These are phyloP conservation scores for Oenanthe oenanthe DNA, from an alignment of 2,113 vertebrate species.

Conservation along the genomic window DNA sequence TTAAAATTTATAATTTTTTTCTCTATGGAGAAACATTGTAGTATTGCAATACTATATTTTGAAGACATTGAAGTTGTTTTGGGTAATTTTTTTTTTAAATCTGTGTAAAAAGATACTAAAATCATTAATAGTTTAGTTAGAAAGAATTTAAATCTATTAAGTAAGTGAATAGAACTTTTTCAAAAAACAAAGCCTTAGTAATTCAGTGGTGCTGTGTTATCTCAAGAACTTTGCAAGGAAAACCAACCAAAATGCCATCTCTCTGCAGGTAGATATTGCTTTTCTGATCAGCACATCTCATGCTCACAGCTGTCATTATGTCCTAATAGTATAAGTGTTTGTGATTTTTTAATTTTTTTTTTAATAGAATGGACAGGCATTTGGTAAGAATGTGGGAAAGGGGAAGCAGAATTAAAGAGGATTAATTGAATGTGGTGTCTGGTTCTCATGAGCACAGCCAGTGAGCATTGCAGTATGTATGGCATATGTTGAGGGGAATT, in stretches of 20 bases:
- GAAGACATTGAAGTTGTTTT: neutral
- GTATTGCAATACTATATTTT: neutral
- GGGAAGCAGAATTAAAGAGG: neutral
- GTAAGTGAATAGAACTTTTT: neutral
- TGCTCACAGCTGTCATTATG: neutral
- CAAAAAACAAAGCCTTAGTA: neutral
- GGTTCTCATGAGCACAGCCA: neutral
- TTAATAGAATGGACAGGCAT: neutral
- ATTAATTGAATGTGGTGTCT: neutral
- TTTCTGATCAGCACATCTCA: neutral
- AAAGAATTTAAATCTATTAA: neutral
- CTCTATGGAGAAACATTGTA: neutral
- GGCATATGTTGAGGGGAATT: neutral
- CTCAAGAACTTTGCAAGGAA: neutral
- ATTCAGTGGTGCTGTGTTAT: neutral
- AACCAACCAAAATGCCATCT: conserved; percentile 8
- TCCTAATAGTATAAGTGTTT: neutral
- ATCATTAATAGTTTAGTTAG: neutral
- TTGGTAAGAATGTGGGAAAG: neutral
- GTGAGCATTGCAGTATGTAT: neutral
- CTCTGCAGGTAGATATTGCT: neutral
- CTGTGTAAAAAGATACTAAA: neutral
- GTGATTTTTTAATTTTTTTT: neutral
- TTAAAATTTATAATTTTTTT: too few species aligned
- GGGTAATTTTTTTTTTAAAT: neutral